Evolutionary conservation across 2,888 invertebrate species (phyloP).

Genomic region (Lutraria lutraria): DNA sequence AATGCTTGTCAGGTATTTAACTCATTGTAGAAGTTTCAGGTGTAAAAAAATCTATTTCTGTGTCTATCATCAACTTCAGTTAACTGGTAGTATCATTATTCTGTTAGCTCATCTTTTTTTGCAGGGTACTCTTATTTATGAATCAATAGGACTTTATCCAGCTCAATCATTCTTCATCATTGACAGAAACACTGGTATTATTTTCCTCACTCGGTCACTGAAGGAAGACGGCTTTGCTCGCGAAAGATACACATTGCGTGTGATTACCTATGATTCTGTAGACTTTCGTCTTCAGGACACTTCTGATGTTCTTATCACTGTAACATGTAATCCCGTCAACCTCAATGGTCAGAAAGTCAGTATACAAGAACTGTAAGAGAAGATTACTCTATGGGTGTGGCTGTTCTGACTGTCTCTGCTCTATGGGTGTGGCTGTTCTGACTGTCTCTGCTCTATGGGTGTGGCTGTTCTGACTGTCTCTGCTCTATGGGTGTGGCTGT

Average conservation of each 20-base stretch:
- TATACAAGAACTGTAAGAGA: conserved; percentile 70
- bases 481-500: conserved; percentile 71
- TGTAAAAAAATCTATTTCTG: too few relatives aligned
- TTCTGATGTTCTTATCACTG: conserved; percentile 64
- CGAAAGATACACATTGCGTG: conserved; percentile 68
- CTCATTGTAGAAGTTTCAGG: too few relatives aligned
- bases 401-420: too few relatives aligned
- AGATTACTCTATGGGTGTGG: conserved; percentile 62
- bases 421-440: too few relatives aligned
- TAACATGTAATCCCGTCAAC: conserved; percentile 65
- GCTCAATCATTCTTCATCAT: conserved; percentile 80
- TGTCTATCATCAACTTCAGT: too few relatives aligned
- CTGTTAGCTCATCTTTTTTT: conserved; percentile 39
- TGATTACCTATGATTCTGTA: conserved; percentile 68
- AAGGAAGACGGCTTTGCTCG: conserved; percentile 73
- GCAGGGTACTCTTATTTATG: conserved; percentile 79
- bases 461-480: too few relatives aligned
- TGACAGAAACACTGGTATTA: conserved; percentile 68
- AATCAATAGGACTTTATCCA: conserved; percentile 78
- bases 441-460: too few relatives aligned
- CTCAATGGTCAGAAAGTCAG: conserved; percentile 51
- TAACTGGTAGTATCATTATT: too few relatives aligned
- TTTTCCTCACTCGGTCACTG: conserved; percentile 64
- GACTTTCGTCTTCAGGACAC: conserved; percentile 60
- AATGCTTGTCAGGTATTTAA: too few relatives aligned